Base-by-base conservation (phyloP, 2,888 invertebrate genomes). In the Philaethria dido region DNA sequence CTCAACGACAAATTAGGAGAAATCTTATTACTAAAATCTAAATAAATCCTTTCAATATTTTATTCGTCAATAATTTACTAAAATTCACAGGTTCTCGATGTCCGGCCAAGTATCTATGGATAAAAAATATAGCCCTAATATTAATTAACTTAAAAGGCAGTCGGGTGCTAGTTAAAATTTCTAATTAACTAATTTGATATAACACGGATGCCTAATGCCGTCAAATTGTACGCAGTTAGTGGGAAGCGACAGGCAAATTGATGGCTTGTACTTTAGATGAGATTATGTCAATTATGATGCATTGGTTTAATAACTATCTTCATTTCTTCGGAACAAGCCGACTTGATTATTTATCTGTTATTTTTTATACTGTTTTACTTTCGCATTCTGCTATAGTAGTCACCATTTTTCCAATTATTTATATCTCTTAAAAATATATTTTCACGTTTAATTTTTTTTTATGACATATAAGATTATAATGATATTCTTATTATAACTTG, bases 251-350 rank as follows among this genome's bases (percentile, higher is more conserved):
- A 59, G 66, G 59, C 50, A 59, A 62, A 66, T 62, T 62, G 69
- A 66, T 66, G 20, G 62, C 50, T 16, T 13, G 33, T 44, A 13
- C n/a, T 42, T 61, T 50, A 25, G 61, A 62, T 65, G 39, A 60
- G 69, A 69, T 66, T 39, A 63, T 20, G 62, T 63, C 47, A 48
- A 29, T 66, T n/a, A 61, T 69, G 65, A 69, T 59, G 20, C 48
- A 65, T 59, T 33, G 59, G 29, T 29, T 25, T 14, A 36, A 36
- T 45, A 11, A 22, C 42, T 44, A 36, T 44, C 42, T 39, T 62
- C 42, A 62, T 29, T 64, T 63, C 20, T 50, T 18, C 33, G 18
- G 8, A n/a, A 25, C 25, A 11, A 39, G 16, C 25, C 16, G 20
- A 25, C 13, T 59, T 25, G 8, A 18, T 45, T 33, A 36, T 29